Conservation (phyloP, 2,113 vertebrate genomes). For the Sterrhoptilus dennistouni region DNA sequence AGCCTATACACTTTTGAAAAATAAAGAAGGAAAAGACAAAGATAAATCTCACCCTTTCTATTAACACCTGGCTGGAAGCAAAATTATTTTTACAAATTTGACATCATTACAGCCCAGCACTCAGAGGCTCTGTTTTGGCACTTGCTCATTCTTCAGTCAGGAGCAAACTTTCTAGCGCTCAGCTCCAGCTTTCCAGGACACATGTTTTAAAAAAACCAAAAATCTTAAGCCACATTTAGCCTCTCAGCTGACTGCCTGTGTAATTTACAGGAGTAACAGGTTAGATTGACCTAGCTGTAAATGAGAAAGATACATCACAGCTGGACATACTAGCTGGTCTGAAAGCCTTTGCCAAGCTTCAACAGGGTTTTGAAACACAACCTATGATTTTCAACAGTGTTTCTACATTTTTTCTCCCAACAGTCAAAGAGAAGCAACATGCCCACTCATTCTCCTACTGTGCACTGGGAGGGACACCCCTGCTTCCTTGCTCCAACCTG, state of each 20-base stretch:
- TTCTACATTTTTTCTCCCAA: background rate
- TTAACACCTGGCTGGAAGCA: background rate
- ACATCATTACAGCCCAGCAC: background rate
- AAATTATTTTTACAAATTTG: background rate
- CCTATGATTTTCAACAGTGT: background rate
- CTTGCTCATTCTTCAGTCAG: background rate
- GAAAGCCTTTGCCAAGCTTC: background rate
- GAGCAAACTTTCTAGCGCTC: background rate
- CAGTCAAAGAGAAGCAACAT: background rate
- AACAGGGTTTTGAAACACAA: background rate
- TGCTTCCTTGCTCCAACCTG: background rate
- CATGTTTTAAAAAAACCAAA: background rate
- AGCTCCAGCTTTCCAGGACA: background rate
- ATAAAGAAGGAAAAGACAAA: background rate
- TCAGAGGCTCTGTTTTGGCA: background rate
- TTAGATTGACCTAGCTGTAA: background rate
- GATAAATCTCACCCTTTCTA: background rate
- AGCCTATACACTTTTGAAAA: background rate
- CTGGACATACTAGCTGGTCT: background rate
- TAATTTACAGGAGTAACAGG: background rate
- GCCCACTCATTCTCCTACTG: background rate
- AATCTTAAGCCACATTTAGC: background rate
- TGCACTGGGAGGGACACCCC: background rate
- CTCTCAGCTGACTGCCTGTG: background rate
- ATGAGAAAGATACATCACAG: background rate